phyloP scores from a whole-genome alignment of 1,140 invertebrate species.

The Cotesia glomerata region DNA sequence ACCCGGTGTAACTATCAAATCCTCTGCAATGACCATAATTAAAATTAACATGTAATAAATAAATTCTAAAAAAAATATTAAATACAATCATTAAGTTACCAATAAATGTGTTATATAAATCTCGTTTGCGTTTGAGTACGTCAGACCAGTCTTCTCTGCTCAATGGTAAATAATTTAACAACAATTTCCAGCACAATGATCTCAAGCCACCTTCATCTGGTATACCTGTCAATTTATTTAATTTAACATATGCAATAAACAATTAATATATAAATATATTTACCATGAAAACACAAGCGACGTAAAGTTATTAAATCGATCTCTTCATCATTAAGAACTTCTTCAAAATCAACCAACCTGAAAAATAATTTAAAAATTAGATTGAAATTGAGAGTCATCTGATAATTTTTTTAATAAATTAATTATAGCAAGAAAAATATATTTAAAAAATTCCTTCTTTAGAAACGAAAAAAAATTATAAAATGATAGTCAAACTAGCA shows the following conservation, averaged over 20 bases:
- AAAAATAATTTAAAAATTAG: slow-evolving; percentile 42
- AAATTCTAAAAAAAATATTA: background rate
- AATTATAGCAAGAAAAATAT: too few relatives aligned
- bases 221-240: slow-evolving; percentile 68
- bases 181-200: slow-evolving; percentile 80
- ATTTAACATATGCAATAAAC: background rate
- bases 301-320: slow-evolving; percentile 72
- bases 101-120: slow-evolving; percentile 84
- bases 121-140: slow-evolving; percentile 73
- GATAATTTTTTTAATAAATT: background rate
- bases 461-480: too few relatives aligned
- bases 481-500: too few relatives aligned
- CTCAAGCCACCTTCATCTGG: slow-evolving; percentile 81
- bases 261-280: background rate
- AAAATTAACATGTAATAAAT: slow-evolving; percentile 19
- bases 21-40: slow-evolving; percentile 66
- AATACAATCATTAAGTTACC: slow-evolving; percentile 60
- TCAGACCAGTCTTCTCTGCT: slow-evolving; percentile 70
- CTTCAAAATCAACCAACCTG: slow-evolving; percentile 79
- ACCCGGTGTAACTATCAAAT: slow-evolving; percentile 82
- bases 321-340: slow-evolving; percentile 70
- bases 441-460: too few relatives aligned
- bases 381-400: too few relatives aligned
- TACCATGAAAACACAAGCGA: slow-evolving; percentile 80
- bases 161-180: slow-evolving; percentile 82